Conservation (phyloP, 2,113 vertebrate species). For the Prochilodus magdalenae region DNA sequence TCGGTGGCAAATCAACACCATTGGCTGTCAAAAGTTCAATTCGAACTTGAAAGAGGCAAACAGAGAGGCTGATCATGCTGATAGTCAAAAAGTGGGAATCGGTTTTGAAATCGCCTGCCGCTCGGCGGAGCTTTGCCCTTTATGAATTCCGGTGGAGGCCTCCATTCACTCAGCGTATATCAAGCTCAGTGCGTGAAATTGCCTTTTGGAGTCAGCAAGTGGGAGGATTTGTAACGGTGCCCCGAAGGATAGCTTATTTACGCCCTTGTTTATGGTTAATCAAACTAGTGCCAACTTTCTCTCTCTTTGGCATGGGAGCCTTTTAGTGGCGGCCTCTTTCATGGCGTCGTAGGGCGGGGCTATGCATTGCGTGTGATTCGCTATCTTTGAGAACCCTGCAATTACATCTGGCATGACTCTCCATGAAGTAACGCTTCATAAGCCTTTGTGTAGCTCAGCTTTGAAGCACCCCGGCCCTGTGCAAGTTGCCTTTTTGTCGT, state of each 20-base stretch:
- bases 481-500: conserved; percentile 77
- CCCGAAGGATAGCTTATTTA: conserved; percentile 69
- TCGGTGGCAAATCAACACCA: conserved; percentile 71
- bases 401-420: conserved; percentile 83
- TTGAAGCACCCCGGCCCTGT: conserved; percentile 73
- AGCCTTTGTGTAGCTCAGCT: conserved; percentile 77
- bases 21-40: conserved; percentile 62
- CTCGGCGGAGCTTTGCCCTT: conserved; percentile 53
- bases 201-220: conserved; percentile 62
- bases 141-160: conserved; percentile 55
- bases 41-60: conserved; percentile 65
- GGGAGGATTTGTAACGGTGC: conserved; percentile 62
- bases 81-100: conserved; percentile 48
- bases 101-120: conserved; percentile 60
- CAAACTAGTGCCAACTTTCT: conserved; percentile 72
- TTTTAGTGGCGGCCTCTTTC: conserved; percentile 66
- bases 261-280: conserved; percentile 70
- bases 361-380: conserved; percentile 66
- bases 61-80: conserved; percentile 51
- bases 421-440: conserved; percentile 79
- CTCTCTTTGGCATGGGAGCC: conserved; percentile 56
- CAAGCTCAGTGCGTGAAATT: conserved; percentile 60
- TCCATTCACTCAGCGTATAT: conserved; percentile 58
- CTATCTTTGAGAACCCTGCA: conserved; percentile 76
- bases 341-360: conserved; percentile 67